Base-by-base conservation (phyloP, 2,797 vertebrate genomes). In the Neomorphus geoffroyi region DNA sequence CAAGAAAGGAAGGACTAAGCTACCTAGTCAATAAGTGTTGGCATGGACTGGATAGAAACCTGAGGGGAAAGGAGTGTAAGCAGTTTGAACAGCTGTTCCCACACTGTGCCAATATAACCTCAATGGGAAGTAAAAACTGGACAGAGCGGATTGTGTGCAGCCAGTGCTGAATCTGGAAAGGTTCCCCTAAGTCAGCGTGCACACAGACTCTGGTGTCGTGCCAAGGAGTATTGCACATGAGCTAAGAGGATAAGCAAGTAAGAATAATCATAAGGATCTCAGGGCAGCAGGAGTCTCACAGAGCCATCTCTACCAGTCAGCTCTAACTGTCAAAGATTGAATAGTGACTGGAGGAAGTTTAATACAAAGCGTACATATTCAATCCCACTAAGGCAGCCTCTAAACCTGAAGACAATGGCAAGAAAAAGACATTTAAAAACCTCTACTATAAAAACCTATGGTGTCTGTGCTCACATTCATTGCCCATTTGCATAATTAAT, bases 11-110 rank as follows among this genome's bases (percentile, higher is more conserved):
- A 77, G 32, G 37, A 37, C 4, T n/a, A 85, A 88, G 57, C 19
- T 78, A 73, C 13, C 21, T 39, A 45, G 5, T 73, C 33, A 51
- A 1, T 15, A 64, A 46, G 32, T 22, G 27, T 74, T 90, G 80
- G 26, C 62, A 22, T 18, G 6, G 57, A 66, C 27, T 80, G 54
- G 37, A 81, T 27, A 77, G 60, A 86, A 92, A 67, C 18, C 65
- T 67, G 3, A 0, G 30, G 19, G 48, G 21, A 81, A 78, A 91
- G 26, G 9, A 74, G 60, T 64, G 50, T 75, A 71, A 86, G n/a
- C 48, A 32, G 27, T 79, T 69, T n/a, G 61, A 92, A 61, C 58
- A 85, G 61, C 39, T 85, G 54, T 79, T 81, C 66, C 86, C 57
- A 85, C 16, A 27, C 12, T 21, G 15, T 83, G 77, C 73, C 79